A percentile compares a stretch with the other conserved stretches of the same genome.
phyloP scores from a whole-genome alignment of 2,797 vertebrate genomes.

The Columba guinea region DNA sequence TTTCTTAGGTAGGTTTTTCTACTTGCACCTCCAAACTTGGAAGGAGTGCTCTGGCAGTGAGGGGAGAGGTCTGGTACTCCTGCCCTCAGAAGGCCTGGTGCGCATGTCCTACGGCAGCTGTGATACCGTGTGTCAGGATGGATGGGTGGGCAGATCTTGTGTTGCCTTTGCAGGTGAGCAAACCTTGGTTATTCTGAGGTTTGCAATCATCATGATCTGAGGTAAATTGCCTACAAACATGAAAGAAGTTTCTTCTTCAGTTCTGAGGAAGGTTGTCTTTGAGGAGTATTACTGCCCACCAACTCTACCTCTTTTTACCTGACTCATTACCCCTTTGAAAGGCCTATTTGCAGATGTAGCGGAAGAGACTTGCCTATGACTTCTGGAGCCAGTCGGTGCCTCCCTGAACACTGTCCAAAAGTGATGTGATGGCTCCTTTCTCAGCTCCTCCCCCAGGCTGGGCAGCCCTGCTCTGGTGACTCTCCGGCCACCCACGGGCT shows the following conservation, averaged over 20 bases:
- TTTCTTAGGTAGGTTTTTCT: conserved; percentile 1
- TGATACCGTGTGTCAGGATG: background rate
- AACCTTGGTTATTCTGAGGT: background rate
- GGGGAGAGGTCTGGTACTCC: background rate
- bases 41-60: background rate
- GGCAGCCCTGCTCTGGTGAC: background rate
- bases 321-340: background rate
- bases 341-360: background rate
- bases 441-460: background rate
- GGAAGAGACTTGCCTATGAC: background rate
- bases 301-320: background rate
- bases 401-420: background rate
- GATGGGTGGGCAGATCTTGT: background rate
- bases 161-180: conserved; percentile 20
- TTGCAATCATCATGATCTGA: background rate
- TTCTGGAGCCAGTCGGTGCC: background rate
- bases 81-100: background rate
- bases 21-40: background rate
- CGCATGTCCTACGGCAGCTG: accelerated
- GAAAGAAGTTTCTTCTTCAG: conserved; percentile 19
- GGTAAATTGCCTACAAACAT: background rate
- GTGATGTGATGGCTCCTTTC: background rate
- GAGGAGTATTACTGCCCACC: background rate
- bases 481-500: accelerated
- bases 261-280: conserved; percentile 6